A percentile compares a stretch with the other conserved stretches of the same genome.
phyloP scores from a whole-genome alignment of 1,140 invertebrate genomes.

The Harpegnathos saltator region DNA sequence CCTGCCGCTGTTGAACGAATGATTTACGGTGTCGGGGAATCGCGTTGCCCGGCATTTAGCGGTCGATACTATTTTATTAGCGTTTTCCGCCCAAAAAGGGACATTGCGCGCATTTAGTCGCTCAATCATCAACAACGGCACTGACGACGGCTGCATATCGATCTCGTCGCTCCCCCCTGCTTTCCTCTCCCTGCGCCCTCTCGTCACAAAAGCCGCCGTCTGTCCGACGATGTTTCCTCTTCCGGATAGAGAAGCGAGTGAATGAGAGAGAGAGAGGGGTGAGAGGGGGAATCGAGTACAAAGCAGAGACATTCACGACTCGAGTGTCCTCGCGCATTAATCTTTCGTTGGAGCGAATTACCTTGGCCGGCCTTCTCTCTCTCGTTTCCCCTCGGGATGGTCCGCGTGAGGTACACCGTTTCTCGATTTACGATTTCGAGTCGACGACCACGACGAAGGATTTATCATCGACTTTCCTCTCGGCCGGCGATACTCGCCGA shows the following conservation, averaged over 20 bases:
- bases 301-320: constrained; percentile 33
- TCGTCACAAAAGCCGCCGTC: constrained; percentile 30
- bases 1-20: not conserved
- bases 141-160: constrained; percentile 25
- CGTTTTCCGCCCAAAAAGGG: not conserved
- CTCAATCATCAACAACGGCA: not conserved
- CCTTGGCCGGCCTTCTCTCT: not conserved
- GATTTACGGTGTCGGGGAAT: constrained; percentile 27
- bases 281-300: not conserved
- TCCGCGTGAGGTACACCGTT: not conserved
- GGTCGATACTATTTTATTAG: constrained; percentile 53
- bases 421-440: not conserved
- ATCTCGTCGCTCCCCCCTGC: constrained; percentile 19
- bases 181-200: constrained; percentile 17
- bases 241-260: not conserved
- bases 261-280: not conserved
- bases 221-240: constrained; percentile 34
- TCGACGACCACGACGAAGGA: too few relatives aligned
- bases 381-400: not conserved
- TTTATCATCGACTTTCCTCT: not conserved
- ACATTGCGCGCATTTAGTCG: not conserved
- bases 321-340: constrained; percentile 41
- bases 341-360: constrained; percentile 33
- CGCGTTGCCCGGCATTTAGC: not conserved
- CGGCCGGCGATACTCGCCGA: not conserved